phyloP scores from a whole-genome alignment of 2,797 vertebrate genomes.

The Iguana delicatissima region DNA sequence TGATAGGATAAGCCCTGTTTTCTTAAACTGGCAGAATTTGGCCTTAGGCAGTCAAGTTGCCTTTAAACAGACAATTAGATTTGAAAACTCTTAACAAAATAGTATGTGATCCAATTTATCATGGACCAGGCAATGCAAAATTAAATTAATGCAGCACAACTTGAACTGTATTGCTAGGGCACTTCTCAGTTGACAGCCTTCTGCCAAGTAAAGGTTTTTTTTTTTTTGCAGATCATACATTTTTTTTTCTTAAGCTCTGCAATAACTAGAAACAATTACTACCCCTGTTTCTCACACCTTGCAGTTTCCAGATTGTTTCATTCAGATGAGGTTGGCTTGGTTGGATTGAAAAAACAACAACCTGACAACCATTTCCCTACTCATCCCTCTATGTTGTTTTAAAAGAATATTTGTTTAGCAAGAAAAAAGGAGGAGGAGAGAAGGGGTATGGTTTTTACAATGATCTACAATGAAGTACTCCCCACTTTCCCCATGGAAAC shows the following conservation, averaged over 20 bases:
- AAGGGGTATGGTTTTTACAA: background rate
- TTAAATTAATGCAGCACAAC: conserved; percentile 24
- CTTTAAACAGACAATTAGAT: conserved; percentile 24
- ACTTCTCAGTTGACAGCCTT: background rate
- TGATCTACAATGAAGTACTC: background rate
- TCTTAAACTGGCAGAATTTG: background rate
- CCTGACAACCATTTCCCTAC: background rate
- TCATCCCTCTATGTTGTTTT: background rate
- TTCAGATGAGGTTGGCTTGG: background rate
- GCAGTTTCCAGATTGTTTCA: conserved; percentile 11
- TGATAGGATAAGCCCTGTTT: conserved; percentile 15
- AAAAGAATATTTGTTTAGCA: background rate
- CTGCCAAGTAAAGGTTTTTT: background rate
- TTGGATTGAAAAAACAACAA: background rate
- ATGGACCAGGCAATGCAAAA: background rate
- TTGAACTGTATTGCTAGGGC: conserved; percentile 10
- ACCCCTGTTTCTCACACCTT: background rate
- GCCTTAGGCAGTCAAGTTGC: background rate
- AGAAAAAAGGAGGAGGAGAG: background rate
- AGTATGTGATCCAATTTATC: conserved; percentile 19
- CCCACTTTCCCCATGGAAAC: background rate
- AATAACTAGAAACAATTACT: rapidly evolving
- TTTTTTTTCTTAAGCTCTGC: background rate
- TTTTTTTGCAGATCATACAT: background rate
- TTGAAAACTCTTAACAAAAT: conserved; percentile 26